phyloP scores from a whole-genome alignment of 2,113 vertebrate genomes.

The Syngnathus typhle region DNA sequence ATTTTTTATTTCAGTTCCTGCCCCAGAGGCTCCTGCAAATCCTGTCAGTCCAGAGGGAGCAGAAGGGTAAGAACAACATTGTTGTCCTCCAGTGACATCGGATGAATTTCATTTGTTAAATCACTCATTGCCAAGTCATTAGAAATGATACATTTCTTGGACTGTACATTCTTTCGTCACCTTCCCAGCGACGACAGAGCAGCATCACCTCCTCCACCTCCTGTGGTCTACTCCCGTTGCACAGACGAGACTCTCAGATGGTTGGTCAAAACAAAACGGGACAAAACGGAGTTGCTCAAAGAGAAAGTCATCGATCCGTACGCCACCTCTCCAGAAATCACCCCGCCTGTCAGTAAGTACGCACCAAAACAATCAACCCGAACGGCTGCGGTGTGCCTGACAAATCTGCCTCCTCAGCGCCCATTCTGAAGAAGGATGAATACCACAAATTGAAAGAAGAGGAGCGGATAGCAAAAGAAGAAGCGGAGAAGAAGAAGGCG shows the following conservation, averaged over 20 bases:
- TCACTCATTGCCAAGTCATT: too few species aligned
- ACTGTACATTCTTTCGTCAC: background rate
- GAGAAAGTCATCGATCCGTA: constrained; percentile 74
- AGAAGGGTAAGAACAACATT: constrained; percentile 42
- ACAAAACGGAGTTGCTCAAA: constrained; percentile 64
- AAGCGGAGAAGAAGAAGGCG: constrained; percentile 57
- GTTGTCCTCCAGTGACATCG: background rate
- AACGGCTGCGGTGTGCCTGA: background rate
- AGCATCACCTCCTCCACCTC: constrained; percentile 13
- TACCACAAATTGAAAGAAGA: constrained; percentile 57
- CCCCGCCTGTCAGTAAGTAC: constrained; percentile 78
- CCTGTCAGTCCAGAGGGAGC: constrained; percentile 35
- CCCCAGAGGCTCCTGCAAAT: background rate
- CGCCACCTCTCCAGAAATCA: constrained; percentile 78
- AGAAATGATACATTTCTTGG: too few species aligned
- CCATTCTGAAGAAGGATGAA: constrained; percentile 59
- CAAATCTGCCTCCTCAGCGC: constrained; percentile 45
- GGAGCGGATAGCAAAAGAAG: constrained; percentile 58
- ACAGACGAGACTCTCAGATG: constrained; percentile 67
- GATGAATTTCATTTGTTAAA: too few species aligned
- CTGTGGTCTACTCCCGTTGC: constrained; percentile 62
- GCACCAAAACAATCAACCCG: background rate
- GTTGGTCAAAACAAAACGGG: constrained; percentile 61
- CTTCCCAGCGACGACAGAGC: constrained; percentile 42
- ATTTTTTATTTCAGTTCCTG: background rate